Conservation (phyloP, 2,113 vertebrate species). For the Uria lomvia region DNA sequence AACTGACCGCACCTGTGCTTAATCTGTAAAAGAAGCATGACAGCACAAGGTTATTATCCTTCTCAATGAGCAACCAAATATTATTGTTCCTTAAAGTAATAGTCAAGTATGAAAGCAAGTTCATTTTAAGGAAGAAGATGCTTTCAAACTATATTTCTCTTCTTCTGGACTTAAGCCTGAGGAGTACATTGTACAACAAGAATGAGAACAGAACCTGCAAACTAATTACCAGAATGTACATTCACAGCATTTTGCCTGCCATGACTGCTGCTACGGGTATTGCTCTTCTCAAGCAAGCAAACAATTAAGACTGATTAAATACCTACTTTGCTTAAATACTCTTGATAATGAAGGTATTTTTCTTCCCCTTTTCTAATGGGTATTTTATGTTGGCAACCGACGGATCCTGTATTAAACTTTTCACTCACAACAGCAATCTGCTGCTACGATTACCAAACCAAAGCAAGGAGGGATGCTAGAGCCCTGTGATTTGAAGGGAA, state of each 20-base stretch:
- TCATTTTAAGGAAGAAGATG: not conserved
- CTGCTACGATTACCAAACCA: constrained; percentile 42
- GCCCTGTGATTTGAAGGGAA: not conserved
- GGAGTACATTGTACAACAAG: not conserved
- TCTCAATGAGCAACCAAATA: not conserved
- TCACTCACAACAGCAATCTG: constrained; percentile 68
- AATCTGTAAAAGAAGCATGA: not conserved
- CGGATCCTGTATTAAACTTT: constrained; percentile 67
- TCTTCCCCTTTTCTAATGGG: constrained; percentile 60
- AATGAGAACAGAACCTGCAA: not conserved
- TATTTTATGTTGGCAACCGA: constrained; percentile 68
- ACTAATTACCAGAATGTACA: not conserved
- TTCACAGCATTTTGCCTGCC: not conserved
- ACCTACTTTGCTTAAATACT: constrained; percentile 69
- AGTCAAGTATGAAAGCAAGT: not conserved
- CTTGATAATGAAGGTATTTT: constrained; percentile 66
- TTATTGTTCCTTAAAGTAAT: not conserved
- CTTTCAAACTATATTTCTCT: not conserved
- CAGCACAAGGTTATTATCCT: not conserved
- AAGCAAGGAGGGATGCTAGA: not conserved
- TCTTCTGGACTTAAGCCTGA: not conserved
- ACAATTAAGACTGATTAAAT: constrained; percentile 69
- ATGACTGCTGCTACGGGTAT: constrained; percentile 7
- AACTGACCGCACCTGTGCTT: not conserved
- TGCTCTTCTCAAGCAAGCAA: constrained; percentile 65